Conservation (phyloP, 2,113 vertebrate species). For the Sinocyclocheilus anshuiensis region DNA sequence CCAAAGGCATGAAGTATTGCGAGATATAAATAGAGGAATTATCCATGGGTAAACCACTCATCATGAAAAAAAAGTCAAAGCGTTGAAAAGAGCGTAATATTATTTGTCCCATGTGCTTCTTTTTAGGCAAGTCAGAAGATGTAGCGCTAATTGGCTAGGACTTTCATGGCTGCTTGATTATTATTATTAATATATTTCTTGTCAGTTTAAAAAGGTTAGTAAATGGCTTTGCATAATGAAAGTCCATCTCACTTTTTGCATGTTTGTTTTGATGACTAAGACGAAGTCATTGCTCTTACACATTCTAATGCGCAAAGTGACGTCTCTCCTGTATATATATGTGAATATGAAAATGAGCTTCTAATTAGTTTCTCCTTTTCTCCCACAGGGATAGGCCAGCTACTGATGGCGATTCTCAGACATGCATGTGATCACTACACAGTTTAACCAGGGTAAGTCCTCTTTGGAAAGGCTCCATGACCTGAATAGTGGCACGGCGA, state of each 20-base stretch:
- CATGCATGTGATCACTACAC: conserved; percentile 63
- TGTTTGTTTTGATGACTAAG: background rate
- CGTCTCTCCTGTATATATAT: background rate
- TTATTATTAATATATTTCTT: background rate
- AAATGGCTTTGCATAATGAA: conserved; percentile 6
- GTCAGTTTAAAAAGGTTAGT: background rate
- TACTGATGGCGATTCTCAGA: conserved; percentile 62
- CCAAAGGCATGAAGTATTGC: conserved; percentile 37
- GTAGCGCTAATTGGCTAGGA: conserved; percentile 1
- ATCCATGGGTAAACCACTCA: conserved; percentile 17
- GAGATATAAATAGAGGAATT: conserved; percentile 34
- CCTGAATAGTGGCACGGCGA: conserved; percentile 34
- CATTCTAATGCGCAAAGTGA: background rate
- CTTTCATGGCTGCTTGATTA: conserved; percentile 1
- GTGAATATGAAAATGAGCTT: background rate
- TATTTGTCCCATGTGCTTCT: background rate
- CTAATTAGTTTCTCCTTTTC: conserved; percentile 11
- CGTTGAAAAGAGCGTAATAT: background rate
- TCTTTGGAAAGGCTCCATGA: conserved; percentile 50
- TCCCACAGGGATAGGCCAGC: conserved; percentile 51
- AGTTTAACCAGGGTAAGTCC: conserved; percentile 70
- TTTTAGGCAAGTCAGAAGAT: background rate
- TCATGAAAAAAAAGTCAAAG: conserved; percentile 21
- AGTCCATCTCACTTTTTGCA: background rate
- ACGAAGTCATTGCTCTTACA: background rate